Conservation (phyloP, 30 jellyfish, hydroid and myxozoan species). For the Aurelia sp. region DNA sequence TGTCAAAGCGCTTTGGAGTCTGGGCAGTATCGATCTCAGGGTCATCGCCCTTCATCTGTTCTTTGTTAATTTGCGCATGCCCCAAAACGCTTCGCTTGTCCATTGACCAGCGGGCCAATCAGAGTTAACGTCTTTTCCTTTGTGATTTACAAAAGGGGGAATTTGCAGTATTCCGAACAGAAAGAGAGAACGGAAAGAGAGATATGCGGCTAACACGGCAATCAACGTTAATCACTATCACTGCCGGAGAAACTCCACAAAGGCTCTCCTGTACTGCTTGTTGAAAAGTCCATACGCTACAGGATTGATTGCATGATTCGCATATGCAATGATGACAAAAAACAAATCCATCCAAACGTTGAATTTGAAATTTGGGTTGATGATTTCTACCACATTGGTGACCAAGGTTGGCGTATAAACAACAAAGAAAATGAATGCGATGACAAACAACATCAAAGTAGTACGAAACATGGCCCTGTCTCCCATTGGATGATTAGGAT, state of each 20-base stretch:
- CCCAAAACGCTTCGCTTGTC: too few species aligned
- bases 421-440: constrained; percentile 27
- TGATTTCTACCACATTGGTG: constrained; percentile 21
- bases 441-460: constrained; percentile 45
- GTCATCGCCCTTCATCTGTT: too few species aligned
- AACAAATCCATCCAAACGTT: constrained; percentile 57
- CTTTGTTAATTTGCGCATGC: too few species aligned
- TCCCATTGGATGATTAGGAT: neutral
- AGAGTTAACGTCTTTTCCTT: too few species aligned
- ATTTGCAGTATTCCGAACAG: too few species aligned
- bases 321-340: constrained; percentile 33
- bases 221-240: neutral
- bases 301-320: constrained; percentile 68
- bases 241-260: neutral
- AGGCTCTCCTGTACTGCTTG: constrained; percentile 57
- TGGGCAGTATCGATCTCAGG: too few species aligned
- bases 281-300: constrained; percentile 51
- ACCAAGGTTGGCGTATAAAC: constrained; percentile 61
- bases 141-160: too few species aligned
- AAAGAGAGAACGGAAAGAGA: too few species aligned
- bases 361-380: constrained; percentile 15
- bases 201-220: neutral
- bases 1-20: too few species aligned
- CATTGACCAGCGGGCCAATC: too few species aligned
- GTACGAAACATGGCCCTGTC: constrained; percentile 9